Percentiles rank a stretch among this genome's conserved stretches.
phyloP scores from a whole-genome alignment of 2,113 vertebrate genomes.

The Amphilophus citrinellus region DNA sequence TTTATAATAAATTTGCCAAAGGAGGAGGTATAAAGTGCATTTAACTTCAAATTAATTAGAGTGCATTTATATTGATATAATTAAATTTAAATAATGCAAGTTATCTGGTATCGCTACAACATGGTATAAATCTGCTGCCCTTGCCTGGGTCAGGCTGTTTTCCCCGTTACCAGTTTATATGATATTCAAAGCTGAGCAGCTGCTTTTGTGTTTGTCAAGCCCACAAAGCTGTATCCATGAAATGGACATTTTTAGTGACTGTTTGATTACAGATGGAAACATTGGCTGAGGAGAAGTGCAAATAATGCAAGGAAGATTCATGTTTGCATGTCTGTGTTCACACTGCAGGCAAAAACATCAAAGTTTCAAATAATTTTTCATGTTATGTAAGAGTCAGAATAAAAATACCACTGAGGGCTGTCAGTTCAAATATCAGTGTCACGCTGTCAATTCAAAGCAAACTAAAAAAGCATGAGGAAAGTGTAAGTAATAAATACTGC shows the following conservation, averaged over 20 bases:
- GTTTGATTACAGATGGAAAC: not conserved
- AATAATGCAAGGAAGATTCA: not conserved
- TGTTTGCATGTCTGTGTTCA: not conserved
- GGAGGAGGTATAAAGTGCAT: no score
- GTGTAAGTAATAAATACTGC: not conserved
- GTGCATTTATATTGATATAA: no score
- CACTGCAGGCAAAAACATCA: not conserved
- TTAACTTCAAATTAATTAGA: no score
- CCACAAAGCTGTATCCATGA: not conserved
- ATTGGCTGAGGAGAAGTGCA: not conserved
- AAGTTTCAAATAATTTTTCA: not conserved
- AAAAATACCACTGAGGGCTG: not conserved
- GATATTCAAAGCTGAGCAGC: not conserved
- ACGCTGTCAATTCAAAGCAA: not conserved
- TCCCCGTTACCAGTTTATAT: not conserved
- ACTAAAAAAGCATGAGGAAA: not conserved
- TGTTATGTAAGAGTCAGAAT: not conserved
- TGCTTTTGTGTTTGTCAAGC: not conserved
- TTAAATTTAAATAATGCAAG: no score
- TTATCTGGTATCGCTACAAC: no score
- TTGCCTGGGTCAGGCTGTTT: not conserved
- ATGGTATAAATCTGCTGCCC: not conserved
- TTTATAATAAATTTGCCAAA: no score
- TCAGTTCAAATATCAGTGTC: conserved; percentile 7
- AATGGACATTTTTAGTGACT: not conserved